phyloP scores from a whole-genome alignment of 2,888 invertebrate genomes.

The Dicranocentrus wangi region DNA sequence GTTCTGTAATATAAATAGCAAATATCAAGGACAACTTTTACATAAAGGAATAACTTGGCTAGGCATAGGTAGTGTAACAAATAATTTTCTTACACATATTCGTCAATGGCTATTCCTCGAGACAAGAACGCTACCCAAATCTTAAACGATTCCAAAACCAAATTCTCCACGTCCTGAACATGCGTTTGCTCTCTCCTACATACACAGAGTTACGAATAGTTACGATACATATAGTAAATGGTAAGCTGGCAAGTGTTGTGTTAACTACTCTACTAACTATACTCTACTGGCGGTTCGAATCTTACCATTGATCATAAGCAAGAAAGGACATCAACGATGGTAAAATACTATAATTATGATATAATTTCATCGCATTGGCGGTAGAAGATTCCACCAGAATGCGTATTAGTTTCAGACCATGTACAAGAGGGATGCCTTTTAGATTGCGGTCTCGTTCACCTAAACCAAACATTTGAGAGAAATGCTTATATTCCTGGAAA shows the following conservation, averaged over 20 bases:
- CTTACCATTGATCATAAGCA: slow-evolving; percentile 62
- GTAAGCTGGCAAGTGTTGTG: too few species aligned
- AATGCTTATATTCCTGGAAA: too few species aligned
- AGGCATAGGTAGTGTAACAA: neutral
- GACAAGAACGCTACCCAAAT: slow-evolving; percentile 58
- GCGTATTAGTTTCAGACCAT: slow-evolving; percentile 59
- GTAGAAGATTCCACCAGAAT: slow-evolving; percentile 52
- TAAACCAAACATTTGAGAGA: neutral
- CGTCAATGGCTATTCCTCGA: slow-evolving; percentile 59
- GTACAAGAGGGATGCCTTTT: slow-evolving; percentile 48
- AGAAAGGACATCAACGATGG: slow-evolving; percentile 61
- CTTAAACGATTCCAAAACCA: slow-evolving; percentile 64
- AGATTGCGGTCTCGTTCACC: slow-evolving; percentile 8
- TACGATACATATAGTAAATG: neutral
- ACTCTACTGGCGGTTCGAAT: too few species aligned
- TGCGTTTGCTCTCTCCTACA: slow-evolving; percentile 49
- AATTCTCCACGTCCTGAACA: slow-evolving; percentile 42
- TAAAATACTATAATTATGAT: slow-evolving; percentile 45
- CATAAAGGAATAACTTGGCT: too few species aligned
- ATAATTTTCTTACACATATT: slow-evolving; percentile 57
- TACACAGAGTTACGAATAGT: too few species aligned
- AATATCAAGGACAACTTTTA: neutral
- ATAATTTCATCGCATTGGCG: slow-evolving; percentile 54
- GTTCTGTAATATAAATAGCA: slow-evolving; percentile 32
- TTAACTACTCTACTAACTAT: too few species aligned